Conservation (phyloP, 1,140 invertebrate species). For the Caenorhabditis inopinata region DNA sequence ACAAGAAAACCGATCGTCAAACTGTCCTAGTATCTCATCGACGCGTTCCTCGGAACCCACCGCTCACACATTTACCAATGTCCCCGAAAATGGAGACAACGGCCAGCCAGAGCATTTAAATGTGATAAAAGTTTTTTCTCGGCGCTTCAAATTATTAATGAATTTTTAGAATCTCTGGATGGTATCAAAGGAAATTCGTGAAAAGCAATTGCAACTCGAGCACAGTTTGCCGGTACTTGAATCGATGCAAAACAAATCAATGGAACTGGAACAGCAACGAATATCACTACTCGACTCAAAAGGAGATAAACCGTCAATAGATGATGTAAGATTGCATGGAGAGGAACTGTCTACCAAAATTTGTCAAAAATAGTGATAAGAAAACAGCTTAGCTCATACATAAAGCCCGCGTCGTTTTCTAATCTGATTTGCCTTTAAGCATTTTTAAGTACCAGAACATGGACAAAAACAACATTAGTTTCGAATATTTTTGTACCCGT, state of each 20-base stretch:
- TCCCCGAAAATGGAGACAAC: too few relatives aligned
- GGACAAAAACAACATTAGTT: too few relatives aligned
- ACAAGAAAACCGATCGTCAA: neutral
- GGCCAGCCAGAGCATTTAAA: neutral
- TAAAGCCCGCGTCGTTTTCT: too few relatives aligned
- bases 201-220: neutral
- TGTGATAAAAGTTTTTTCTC: too few relatives aligned
- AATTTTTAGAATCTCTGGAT: neutral
- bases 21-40: neutral
- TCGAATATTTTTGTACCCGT: too few relatives aligned
- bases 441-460: too few relatives aligned
- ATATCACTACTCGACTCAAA: neutral
- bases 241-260: neutral
- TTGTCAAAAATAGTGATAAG: too few relatives aligned
- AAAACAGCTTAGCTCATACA: too few relatives aligned
- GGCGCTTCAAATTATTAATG: too few relatives aligned
- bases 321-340: neutral
- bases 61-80: neutral
- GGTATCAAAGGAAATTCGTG: neutral
- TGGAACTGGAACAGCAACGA: neutral
- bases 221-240: neutral
- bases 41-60: neutral
- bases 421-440: too few relatives aligned
- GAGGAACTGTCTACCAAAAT: too few relatives aligned
- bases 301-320: neutral